These are phyloP conservation scores for Lasioglossum figueresi DNA, from an alignment of 2,888 invertebrate species.

Conservation along the genomic window DNA sequence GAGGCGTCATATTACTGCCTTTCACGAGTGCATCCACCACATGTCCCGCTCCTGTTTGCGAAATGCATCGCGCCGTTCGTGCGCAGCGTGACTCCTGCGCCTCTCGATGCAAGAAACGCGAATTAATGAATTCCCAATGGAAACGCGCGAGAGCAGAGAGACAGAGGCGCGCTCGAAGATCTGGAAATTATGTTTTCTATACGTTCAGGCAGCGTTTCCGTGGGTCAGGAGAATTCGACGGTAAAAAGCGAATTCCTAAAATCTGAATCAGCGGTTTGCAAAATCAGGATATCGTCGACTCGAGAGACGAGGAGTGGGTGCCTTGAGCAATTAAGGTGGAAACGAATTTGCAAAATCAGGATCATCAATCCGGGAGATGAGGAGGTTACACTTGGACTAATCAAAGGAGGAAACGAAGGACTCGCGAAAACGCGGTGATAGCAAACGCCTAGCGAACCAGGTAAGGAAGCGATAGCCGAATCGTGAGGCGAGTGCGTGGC, in stretches of 20 bases:
- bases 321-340: no score
- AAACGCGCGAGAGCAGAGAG: background rate
- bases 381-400: background rate
- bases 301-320: no score
- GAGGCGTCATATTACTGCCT: constrained; percentile 18
- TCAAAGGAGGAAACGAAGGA: background rate
- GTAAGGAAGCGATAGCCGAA: constrained; percentile 40
- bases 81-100: background rate
- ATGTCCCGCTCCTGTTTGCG: constrained; percentile 14
- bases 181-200: background rate
- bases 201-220: background rate
- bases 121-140: background rate
- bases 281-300: no score
- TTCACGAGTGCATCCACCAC: constrained; percentile 27
- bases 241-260: background rate
- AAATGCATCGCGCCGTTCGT: constrained; percentile 12
- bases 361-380: background rate
- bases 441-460: constrained; percentile 2
- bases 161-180: no score
- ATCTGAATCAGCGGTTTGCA: no score
- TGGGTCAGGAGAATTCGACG: background rate
- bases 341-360: background rate
- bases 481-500: constrained; percentile 15
- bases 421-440: background rate
- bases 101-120: background rate